phyloP scores from a whole-genome alignment of 2,888 invertebrate species.

The Calliopum simillimum region DNA sequence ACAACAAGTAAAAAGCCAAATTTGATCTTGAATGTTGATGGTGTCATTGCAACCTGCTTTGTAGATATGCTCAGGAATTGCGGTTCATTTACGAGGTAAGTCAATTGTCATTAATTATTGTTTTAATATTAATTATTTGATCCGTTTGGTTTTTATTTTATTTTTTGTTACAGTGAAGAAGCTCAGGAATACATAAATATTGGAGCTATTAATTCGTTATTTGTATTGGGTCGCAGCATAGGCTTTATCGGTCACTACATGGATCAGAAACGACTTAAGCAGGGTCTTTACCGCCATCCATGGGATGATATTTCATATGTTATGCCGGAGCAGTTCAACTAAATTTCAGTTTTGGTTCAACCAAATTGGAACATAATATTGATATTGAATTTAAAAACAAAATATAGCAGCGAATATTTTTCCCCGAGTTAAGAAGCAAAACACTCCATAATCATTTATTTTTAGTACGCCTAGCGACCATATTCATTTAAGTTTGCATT shows the following conservation, averaged over 20 bases:
- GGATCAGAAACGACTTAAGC: conserved; percentile 98
- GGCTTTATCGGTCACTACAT: conserved; percentile 99
- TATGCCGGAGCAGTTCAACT: conserved; percentile 67
- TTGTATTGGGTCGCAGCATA: conserved; percentile 97
- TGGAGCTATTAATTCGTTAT: conserved; percentile 97
- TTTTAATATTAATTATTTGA: neutral
- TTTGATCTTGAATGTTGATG: conserved; percentile 98
- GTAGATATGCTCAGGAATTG: conserved; percentile 96
- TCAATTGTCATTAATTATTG: neutral
- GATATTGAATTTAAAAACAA: conserved; percentile 1
- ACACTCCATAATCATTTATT: conserved; percentile 23
- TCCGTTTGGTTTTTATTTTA: neutral
- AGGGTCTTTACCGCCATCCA: conserved; percentile 98
- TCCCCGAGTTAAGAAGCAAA: conserved; percentile 6
- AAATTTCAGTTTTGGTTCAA: conserved; percentile 38
- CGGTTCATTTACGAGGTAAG: conserved; percentile 91
- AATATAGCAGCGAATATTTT: conserved; percentile 1
- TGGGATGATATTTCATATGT: conserved; percentile 94
- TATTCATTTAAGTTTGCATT: conserved; percentile 34
- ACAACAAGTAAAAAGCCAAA: conserved; percentile 99
- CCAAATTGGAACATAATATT: conserved; percentile 4
- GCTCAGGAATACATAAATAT: conserved; percentile 97
- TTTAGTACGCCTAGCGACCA: conserved; percentile 24
- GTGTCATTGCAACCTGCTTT: conserved; percentile 96
- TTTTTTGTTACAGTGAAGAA: conserved; percentile 78